These are phyloP conservation scores for Sericinus montela DNA, from an alignment of 2,888 invertebrate species.

Conservation along the genomic window DNA sequence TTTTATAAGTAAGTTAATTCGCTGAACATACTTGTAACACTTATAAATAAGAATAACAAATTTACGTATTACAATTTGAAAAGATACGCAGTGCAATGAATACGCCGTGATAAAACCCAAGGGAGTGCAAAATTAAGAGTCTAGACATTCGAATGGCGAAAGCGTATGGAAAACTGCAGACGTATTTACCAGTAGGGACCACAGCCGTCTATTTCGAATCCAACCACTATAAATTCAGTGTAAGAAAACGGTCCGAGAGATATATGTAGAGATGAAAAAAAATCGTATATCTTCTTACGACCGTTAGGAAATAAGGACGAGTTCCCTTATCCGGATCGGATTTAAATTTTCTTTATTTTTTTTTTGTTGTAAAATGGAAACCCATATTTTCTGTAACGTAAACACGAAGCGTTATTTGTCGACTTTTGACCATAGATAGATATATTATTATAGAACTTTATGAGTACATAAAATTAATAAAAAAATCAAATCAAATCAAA, in stretches of 20 bases:
- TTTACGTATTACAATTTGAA: too few species aligned
- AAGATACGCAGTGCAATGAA: too few species aligned
- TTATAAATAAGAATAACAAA: too few species aligned
- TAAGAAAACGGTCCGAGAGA: constrained; percentile 74
- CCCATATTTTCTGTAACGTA: too few species aligned
- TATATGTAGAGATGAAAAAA: constrained; percentile 60
- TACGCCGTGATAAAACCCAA: constrained; percentile 28
- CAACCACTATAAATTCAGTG: constrained; percentile 52
- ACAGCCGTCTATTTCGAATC: constrained; percentile 23
- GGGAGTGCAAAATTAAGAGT: constrained; percentile 8
- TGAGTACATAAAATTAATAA: too few species aligned
- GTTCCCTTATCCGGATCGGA: constrained; percentile 19
- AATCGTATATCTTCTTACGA: constrained; percentile 31
- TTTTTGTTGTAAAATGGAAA: constrained; percentile 10
- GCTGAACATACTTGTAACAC: too few species aligned
- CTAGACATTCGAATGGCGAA: constrained; percentile 3
- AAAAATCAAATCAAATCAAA: too few species aligned
- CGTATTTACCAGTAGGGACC: not conserved
- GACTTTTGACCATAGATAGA: too few species aligned
- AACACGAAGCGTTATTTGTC: too few species aligned
- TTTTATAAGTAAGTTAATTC: too few species aligned
- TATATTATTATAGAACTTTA: too few species aligned
- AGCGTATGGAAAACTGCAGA: not conserved
- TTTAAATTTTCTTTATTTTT: constrained; percentile 22
- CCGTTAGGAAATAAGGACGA: constrained; percentile 26